Evolutionary conservation across 37 sponge, comb jelly and placozoan genomes (phyloP), one percentile per base, ranked within the genome.

Genomic region (Ephydatia muelleri): DNA sequence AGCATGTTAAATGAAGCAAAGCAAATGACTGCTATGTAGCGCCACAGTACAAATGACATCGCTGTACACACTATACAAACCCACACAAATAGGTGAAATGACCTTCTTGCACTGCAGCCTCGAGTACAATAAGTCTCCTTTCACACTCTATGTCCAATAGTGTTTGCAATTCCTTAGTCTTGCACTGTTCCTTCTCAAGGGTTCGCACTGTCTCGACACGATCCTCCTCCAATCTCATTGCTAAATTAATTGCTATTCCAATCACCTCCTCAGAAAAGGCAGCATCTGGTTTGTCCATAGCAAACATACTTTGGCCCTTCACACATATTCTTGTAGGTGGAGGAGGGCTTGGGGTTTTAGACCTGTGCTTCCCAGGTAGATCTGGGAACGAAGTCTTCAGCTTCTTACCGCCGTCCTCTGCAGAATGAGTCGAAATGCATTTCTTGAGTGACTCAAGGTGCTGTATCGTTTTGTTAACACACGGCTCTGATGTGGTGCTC

Each of bases 191-290:
- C 5, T 76, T 26, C 11, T 36, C n/a, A 1, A 84, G 67, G 22
- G 33, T 3, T 25, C 49, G 25, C 30, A 85, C 34, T 29, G 90
- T 85, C 16, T 90, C 85, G 23, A 64, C 67, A 22, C 85, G 79
- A 49, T 90, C 90, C 5, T 75, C 34, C 31, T 90, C 90, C 31
- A 90, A 64, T 27, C 90, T 35, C n/a, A 78, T 36, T 16, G 84
- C 70, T 30, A 90, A 75, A 49, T 21, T 25, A 1, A 83, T 21
- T 11, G 83, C 67, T 22, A 38, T 66, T 28, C 13, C 36, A 16
- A 81, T 83, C 37, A 83, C 38, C 27, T 83, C 78, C 3, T 75
- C 57, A 29, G 2, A 19, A 9, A 34, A 31, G 14, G 0, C 72
- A 34, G 72, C 14, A 71, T 27, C 23, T 71, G 72, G 32, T 27